Evolutionary conservation across 64 coral and sea anemone genomes (phyloP).

Genomic region (Actinia tenebrosa): DNA sequence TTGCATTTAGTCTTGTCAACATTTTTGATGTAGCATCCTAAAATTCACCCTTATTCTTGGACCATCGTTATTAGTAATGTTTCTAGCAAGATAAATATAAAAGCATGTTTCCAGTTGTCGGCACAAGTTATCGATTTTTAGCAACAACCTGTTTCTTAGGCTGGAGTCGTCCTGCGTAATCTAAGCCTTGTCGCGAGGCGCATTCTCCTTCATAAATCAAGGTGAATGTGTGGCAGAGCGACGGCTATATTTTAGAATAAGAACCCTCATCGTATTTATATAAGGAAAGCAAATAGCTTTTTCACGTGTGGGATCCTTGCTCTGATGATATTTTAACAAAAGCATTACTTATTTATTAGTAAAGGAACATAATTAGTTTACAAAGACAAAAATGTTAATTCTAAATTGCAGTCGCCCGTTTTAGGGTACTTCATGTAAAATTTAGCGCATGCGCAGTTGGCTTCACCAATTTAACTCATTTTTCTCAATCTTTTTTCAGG

Average conservation of each 20-base stretch:
- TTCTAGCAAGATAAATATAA: not conserved
- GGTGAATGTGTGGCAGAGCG: constrained; percentile 65
- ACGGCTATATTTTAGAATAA: constrained; percentile 19
- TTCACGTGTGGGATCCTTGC: not conserved
- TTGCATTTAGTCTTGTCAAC: too few species aligned
- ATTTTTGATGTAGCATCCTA: too few species aligned
- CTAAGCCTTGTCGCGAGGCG: constrained; percentile 56
- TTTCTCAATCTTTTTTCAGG: constrained; percentile 41
- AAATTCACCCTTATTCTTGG: too few species aligned
- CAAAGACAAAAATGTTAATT: not conserved
- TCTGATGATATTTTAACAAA: not conserved
- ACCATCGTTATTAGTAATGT: too few species aligned
- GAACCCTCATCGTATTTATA: not conserved
- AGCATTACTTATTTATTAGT: not conserved
- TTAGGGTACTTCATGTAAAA: not conserved
- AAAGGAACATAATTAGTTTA: not conserved
- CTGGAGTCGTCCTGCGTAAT: constrained; percentile 71
- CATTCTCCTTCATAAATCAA: constrained; percentile 31
- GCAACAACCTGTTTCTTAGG: constrained; percentile 58
- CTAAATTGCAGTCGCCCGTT: not conserved
- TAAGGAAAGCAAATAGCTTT: not conserved
- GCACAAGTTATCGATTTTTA: constrained; percentile 28
- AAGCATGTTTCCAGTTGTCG: constrained; percentile 80
- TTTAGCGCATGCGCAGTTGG: constrained; percentile 64
- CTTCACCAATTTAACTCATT: not conserved